Percentiles rank a stretch among this genome's conserved stretches.
phyloP scores from a whole-genome alignment of 2,113 vertebrate genomes.

The Zosterops hypoxanthus region DNA sequence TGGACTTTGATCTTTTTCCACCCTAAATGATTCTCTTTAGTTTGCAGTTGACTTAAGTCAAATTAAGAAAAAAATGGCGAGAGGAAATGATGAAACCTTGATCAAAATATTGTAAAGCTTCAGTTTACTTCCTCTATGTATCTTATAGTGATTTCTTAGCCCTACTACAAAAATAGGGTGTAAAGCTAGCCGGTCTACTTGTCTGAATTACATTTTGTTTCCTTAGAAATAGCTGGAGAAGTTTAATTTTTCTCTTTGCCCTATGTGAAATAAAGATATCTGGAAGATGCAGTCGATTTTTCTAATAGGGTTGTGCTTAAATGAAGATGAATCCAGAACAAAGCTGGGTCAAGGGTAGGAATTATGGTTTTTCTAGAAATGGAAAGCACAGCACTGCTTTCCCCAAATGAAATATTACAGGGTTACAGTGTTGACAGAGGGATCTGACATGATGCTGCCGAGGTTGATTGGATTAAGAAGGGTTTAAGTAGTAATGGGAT shows the following conservation, averaged over 20 bases:
- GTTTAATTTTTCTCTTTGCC: background rate
- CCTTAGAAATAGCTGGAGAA: background rate
- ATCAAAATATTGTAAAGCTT: background rate
- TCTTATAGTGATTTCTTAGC: background rate
- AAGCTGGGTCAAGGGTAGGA: slow-evolving; percentile 1
- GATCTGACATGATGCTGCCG: slow-evolving; percentile 56
- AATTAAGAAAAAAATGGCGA: background rate
- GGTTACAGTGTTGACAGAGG: slow-evolving; percentile 46
- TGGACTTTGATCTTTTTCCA: rapidly evolving
- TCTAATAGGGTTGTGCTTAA: background rate
- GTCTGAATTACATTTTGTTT: background rate
- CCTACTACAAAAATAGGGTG: background rate
- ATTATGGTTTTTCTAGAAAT: background rate
- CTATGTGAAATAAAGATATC: background rate
- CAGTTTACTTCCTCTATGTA: background rate
- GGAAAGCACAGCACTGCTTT: background rate
- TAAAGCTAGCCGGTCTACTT: background rate
- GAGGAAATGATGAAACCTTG: background rate
- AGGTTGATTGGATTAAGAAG: slow-evolving; percentile 73
- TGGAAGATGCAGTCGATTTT: rapidly evolving
- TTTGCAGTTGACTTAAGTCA: background rate
- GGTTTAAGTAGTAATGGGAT: slow-evolving; percentile 73
- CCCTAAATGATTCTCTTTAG: background rate
- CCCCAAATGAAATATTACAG: slow-evolving; percentile 28
- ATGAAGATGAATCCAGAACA: background rate